Evolutionary conservation across 2,888 invertebrate genomes (phyloP).

Genomic region (Drosophila peninsularis): DNA sequence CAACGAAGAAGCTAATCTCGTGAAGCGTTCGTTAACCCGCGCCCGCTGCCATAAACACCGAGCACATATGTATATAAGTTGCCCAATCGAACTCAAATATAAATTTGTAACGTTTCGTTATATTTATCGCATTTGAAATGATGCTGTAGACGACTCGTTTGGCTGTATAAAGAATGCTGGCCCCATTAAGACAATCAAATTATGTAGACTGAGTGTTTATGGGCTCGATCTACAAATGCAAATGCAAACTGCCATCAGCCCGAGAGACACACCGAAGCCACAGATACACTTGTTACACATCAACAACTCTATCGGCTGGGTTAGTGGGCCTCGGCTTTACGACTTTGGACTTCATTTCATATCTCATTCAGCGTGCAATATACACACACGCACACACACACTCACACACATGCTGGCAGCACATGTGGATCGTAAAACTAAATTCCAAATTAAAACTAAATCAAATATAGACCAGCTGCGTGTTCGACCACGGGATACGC

Average conservation of each 20-base stretch:
- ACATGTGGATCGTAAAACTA: conserved; percentile 28
- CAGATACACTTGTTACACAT: conserved; percentile 24
- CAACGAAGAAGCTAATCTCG: conserved; percentile 32
- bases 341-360: conserved; percentile 25
- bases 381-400: conserved; percentile 6
- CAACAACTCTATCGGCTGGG: neutral
- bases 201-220: conserved; percentile 70
- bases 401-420: conserved; percentile 1
- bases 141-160: conserved; percentile 15
- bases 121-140: conserved; percentile 44
- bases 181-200: conserved; percentile 61
- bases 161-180: conserved; percentile 37
- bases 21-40: conserved; percentile 23
- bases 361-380: conserved; percentile 26
- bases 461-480: neutral
- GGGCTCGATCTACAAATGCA: conserved; percentile 27
- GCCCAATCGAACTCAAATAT: conserved; percentile 42
- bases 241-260: conserved; percentile 26
- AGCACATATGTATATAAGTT: conserved; percentile 14
- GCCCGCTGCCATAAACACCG: conserved; percentile 45
- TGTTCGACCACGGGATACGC: neutral
- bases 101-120: conserved; percentile 58
- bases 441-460: conserved; percentile 21
- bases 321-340: conserved; percentile 15
- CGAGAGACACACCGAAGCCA: conserved; percentile 1